A percentile compares a stretch with the other conserved stretches of the same genome.
phyloP scores from a whole-genome alignment of 2,113 vertebrate genomes.

The Heloderma charlesbogerti region DNA sequence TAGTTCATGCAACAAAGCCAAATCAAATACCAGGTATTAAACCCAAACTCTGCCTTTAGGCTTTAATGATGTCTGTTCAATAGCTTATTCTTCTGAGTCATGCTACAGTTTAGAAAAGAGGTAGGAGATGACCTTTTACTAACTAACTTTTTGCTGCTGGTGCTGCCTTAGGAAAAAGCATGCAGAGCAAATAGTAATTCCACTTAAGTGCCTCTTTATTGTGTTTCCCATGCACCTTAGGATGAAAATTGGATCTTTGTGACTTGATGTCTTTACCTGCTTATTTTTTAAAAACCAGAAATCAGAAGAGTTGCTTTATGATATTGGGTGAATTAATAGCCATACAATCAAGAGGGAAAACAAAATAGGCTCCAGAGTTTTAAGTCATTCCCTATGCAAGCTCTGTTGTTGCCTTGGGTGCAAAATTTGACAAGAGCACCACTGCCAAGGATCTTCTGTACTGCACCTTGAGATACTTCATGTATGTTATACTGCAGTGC shows the following conservation, averaged over 20 bases:
- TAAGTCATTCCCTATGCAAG: not conserved
- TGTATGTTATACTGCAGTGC: not conserved
- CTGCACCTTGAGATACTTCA: not conserved
- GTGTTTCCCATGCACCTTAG: not conserved
- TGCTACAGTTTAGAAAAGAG: conserved; percentile 44
- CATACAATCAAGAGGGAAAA: not conserved
- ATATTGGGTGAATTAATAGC: not conserved
- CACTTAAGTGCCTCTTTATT: conserved; percentile 17
- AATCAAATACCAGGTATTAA: conserved; percentile 50
- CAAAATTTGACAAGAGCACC: not conserved
- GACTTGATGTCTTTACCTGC: not conserved
- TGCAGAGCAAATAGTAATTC: conserved; percentile 43
- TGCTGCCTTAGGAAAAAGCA: conserved; percentile 53
- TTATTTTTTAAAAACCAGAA: not conserved
- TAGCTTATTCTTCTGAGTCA: conserved; percentile 70
- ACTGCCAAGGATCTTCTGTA: not conserved
- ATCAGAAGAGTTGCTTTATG: not conserved
- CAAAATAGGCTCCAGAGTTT: not conserved
- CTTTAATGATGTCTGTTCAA: conserved; percentile 48
- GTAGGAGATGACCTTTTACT: conserved; percentile 64
- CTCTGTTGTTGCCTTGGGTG: not conserved
- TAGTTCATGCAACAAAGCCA: not conserved
- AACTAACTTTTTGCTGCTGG: conserved; percentile 38
- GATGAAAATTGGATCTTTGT: not conserved
- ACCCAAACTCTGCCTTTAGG: conserved; percentile 32